phyloP scores from a whole-genome alignment of 1,140 invertebrate genomes.

The Ylistrum balloti region DNA sequence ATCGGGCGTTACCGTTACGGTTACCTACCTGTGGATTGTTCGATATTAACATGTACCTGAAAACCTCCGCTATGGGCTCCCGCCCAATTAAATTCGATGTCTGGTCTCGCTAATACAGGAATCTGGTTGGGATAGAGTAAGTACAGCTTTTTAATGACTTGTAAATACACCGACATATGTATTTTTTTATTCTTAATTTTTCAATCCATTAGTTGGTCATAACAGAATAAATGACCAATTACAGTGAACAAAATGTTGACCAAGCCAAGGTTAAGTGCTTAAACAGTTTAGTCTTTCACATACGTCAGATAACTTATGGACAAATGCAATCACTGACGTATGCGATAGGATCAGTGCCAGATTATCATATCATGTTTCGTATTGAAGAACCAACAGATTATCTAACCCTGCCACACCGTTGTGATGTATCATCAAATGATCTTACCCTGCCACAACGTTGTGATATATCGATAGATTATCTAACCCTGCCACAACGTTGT shows the following conservation, averaged over 20 bases:
- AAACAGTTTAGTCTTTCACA: too few relatives aligned
- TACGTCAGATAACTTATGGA: too few relatives aligned
- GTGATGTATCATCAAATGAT: too few relatives aligned
- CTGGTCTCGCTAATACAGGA: neutral
- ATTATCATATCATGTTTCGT: too few relatives aligned
- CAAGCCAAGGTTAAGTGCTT: too few relatives aligned
- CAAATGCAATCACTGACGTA: too few relatives aligned
- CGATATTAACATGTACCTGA: neutral
- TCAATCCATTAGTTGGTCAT: neutral
- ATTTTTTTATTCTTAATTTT: neutral
- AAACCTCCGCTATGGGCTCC: constrained; percentile 12
- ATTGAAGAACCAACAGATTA: too few relatives aligned
- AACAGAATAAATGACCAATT: neutral
- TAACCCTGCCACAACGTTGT: too few relatives aligned
- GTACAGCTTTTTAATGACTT: neutral
- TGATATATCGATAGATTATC: too few relatives aligned
- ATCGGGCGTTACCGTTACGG: neutral
- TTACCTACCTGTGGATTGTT: neutral
- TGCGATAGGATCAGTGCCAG: too few relatives aligned
- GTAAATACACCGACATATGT: neutral
- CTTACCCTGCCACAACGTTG: too few relatives aligned
- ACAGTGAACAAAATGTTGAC: neutral
- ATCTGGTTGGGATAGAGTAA: neutral
- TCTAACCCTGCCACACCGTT: too few relatives aligned
- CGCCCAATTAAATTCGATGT: neutral